Conservation (phyloP, 1,140 invertebrate species). For the Euglossa dilemma region DNA sequence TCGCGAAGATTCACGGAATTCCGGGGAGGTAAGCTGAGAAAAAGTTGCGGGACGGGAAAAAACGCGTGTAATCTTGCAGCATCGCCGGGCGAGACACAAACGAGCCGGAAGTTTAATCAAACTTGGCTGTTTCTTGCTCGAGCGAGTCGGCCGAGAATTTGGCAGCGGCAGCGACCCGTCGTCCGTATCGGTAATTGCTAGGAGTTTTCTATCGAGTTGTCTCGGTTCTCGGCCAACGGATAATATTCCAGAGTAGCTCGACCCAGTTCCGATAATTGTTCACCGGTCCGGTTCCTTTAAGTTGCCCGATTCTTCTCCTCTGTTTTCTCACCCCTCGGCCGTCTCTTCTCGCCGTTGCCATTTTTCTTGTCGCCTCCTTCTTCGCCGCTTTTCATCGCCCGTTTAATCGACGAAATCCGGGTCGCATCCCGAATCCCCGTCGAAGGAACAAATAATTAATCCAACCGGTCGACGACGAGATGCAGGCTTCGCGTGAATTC, state of each 20-base stretch:
- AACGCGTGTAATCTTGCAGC: neutral
- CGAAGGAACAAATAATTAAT: slow-evolving; percentile 41
- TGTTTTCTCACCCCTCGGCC: neutral
- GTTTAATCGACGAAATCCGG: slow-evolving; percentile 50
- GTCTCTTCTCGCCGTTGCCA: neutral
- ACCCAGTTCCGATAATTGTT: slow-evolving; percentile 64
- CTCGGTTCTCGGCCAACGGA: slow-evolving; percentile 8
- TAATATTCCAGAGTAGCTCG: slow-evolving; percentile 54
- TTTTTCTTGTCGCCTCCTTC: slow-evolving; percentile 23
- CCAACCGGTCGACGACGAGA: slow-evolving; percentile 12
- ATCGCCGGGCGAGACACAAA: neutral
- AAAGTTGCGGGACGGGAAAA: neutral
- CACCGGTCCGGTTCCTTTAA: slow-evolving; percentile 33
- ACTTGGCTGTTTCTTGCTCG: slow-evolving; percentile 26
- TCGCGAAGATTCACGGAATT: neutral
- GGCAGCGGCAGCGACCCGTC: neutral
- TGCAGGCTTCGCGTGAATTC: slow-evolving; percentile 17
- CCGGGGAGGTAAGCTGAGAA: too few relatives aligned
- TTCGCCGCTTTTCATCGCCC: slow-evolving; percentile 2
- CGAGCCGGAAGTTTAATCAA: slow-evolving; percentile 38
- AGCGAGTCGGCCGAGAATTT: slow-evolving; percentile 30
- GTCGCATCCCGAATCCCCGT: slow-evolving; percentile 7
- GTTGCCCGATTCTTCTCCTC: slow-evolving; percentile 22
- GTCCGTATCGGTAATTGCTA: slow-evolving; percentile 46
- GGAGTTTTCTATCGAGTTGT: slow-evolving; percentile 40